Evolutionary conservation across 2,888 invertebrate genomes (phyloP), one percentile per base, ranked within the genome.

Genomic region (Orthonychiurus folsomi): DNA sequence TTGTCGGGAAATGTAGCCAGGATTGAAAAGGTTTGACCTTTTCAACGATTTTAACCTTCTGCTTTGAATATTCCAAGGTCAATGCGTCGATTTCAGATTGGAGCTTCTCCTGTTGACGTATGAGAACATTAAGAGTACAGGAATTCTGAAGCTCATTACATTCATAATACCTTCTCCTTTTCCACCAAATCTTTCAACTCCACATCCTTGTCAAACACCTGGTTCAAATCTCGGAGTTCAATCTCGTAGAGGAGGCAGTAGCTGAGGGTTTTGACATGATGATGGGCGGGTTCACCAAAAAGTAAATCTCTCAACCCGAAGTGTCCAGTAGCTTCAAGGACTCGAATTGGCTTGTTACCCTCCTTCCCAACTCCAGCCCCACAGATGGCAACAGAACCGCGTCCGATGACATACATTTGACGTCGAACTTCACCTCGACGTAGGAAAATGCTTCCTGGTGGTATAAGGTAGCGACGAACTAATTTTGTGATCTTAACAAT

Each of bases 281-380:
- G 64, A 24, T 72, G 69, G 26, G 65, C 59, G 0, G 72, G 72
- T 21, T 70, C 70, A 5, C 70, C 72, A 53, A 69, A 69, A 1
- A 71, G 60, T 12, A 71, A 58, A 58, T 71, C 71, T 3, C 68
- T 37, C 1, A 68, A 55, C 18, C 71, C 71, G 56, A 68, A 66
- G 60, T 69, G 66, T 3, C 68, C 66, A 1, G 71, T 68, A 1
- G 67, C 61, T 50, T 64, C 64, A 2, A 69, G 56, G 58, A 71
- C 64, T 56, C 23, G n/a, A n/a, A n/a, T n/a, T n/a, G n/a, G n/a
- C n/a, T n/a, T n/a, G n/a, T n/a, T n/a, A n/a, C n/a, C n/a, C n/a
- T n/a, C n/a, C n/a, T n/a, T n/a, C n/a, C n/a, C n/a, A n/a, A n/a
- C n/a, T n/a, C n/a, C n/a, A n/a, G 21, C 5, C 1, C 15, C 0